These are phyloP conservation scores for Buathra laborator DNA, from an alignment of 2,888 invertebrate species.

Conservation along the genomic window DNA sequence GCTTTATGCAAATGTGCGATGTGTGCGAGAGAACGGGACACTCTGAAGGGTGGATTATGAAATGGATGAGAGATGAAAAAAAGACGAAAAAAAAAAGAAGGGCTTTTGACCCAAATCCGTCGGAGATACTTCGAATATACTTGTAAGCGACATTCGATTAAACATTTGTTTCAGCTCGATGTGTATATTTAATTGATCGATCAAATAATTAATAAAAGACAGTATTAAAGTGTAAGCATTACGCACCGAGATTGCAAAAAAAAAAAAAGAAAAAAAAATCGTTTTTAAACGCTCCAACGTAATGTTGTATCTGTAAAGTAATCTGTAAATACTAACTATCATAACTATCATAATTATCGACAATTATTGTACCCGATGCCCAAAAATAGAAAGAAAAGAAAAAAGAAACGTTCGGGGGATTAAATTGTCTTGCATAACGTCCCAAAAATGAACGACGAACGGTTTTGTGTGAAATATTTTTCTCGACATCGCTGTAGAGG, in stretches of 20 bases:
- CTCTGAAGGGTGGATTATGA: constrained; percentile 31
- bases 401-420: background rate
- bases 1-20: constrained; percentile 66
- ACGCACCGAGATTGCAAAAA: constrained; percentile 35
- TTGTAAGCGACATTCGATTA: constrained; percentile 53
- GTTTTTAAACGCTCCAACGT: constrained; percentile 44
- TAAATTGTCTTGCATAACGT: constrained; percentile 26
- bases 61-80: constrained; percentile 33
- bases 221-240: constrained; percentile 54
- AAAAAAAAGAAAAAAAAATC: constrained; percentile 2
- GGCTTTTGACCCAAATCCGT: constrained; percentile 64
- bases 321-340: constrained; percentile 64
- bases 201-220: constrained; percentile 42
- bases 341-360: constrained; percentile 44
- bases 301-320: constrained; percentile 59
- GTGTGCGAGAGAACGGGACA: constrained; percentile 19
- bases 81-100: background rate
- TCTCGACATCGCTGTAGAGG: constrained; percentile 23
- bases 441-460: background rate
- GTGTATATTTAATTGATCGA: constrained; percentile 62
- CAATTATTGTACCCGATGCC: constrained; percentile 40
- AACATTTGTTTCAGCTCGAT: constrained; percentile 55
- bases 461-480: constrained; percentile 46
- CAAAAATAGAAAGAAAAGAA: background rate
- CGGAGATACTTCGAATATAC: constrained; percentile 61